These are phyloP conservation scores for Tricholauxania praeusta DNA, from an alignment of 2,888 invertebrate species.

Conservation along the genomic window DNA sequence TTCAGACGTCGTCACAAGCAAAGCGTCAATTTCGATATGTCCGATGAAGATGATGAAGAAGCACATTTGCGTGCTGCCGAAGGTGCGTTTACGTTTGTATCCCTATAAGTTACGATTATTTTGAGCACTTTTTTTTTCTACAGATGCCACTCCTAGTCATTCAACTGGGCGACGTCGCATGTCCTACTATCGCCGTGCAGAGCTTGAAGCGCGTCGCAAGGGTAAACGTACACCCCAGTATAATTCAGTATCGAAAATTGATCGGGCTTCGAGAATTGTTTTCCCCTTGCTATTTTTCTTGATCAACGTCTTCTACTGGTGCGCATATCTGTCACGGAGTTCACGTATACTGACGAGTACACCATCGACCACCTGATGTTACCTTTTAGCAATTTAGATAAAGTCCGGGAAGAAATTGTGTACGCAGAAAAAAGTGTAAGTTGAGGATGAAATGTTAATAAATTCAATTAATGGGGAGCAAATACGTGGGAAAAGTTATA, in stretches of 20 bases:
- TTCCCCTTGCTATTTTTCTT: slow-evolving; percentile 82
- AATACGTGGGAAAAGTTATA: slow-evolving; percentile 22
- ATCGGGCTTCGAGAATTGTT: slow-evolving; percentile 79
- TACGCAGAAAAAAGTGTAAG: not conserved
- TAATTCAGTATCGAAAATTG: slow-evolving; percentile 86
- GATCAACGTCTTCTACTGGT: slow-evolving; percentile 86
- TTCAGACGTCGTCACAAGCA: slow-evolving; percentile 46
- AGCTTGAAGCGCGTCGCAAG: slow-evolving; percentile 63
- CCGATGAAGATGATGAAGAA: slow-evolving; percentile 63
- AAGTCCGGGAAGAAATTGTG: slow-evolving; percentile 59
- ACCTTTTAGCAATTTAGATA: slow-evolving; percentile 68
- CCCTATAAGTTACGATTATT: not conserved
- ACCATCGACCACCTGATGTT: slow-evolving; percentile 65
- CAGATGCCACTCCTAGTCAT: slow-evolving; percentile 43
- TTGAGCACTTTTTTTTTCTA: not conserved
- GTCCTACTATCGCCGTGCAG: slow-evolving; percentile 63
- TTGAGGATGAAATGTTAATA: slow-evolving; percentile 3
- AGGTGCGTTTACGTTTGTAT: slow-evolving; percentile 43
- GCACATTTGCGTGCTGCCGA: slow-evolving; percentile 60
- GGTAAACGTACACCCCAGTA: slow-evolving; percentile 72
- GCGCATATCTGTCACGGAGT: slow-evolving; percentile 77
- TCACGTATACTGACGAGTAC: slow-evolving; percentile 61
- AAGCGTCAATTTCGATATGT: slow-evolving; percentile 45
- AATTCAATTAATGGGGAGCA: slow-evolving; percentile 34
- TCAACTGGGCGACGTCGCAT: slow-evolving; percentile 57